Percentiles rank a stretch among this genome's conserved stretches.
Evolutionary conservation across 2,888 invertebrate genomes (phyloP).

Genomic region (Azorinus chamasolen): DNA sequence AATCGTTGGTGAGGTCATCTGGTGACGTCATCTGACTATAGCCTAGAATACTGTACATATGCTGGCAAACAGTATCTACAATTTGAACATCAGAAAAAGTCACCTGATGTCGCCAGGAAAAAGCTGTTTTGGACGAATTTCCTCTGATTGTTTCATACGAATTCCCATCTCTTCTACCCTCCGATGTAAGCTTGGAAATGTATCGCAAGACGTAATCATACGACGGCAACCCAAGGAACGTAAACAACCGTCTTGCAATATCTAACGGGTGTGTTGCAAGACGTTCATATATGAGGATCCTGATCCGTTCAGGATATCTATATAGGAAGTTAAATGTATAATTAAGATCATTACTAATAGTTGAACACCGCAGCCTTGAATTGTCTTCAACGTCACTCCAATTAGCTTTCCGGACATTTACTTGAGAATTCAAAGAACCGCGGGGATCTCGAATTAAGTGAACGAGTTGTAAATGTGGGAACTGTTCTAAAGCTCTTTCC

Average conservation of each 20-base stretch:
- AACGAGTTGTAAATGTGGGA: conserved; percentile 52
- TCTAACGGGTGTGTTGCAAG: conserved; percentile 50
- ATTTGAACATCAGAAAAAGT: conserved; percentile 14
- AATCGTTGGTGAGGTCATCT: conserved; percentile 24
- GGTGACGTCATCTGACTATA: conserved; percentile 27
- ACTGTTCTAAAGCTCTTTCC: conserved; percentile 26
- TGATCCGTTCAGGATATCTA: conserved; percentile 21
- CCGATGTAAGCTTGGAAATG: conserved; percentile 41
- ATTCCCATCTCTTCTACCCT: conserved; percentile 12
- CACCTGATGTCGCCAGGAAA: conserved; percentile 45
- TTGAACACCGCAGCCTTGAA: conserved; percentile 31
- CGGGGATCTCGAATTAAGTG: conserved; percentile 59
- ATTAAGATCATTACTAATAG: conserved; percentile 39
- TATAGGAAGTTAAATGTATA: conserved; percentile 29
- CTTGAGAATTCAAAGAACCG: conserved; percentile 47
- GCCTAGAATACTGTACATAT: conserved; percentile 45
- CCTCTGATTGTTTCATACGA: conserved; percentile 31
- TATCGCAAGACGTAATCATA: conserved; percentile 31
- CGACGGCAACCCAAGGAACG: conserved; percentile 21
- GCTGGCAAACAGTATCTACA: conserved; percentile 45
- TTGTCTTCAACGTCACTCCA: conserved; percentile 32
- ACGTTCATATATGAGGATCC: conserved; percentile 49
- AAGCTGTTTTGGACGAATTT: conserved; percentile 56
- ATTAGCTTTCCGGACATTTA: conserved; percentile 22
- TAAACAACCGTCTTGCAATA: conserved; percentile 36